These are phyloP conservation scores for Cinara cedri DNA, from an alignment of 2,888 invertebrate species.

Conservation along the genomic window DNA sequence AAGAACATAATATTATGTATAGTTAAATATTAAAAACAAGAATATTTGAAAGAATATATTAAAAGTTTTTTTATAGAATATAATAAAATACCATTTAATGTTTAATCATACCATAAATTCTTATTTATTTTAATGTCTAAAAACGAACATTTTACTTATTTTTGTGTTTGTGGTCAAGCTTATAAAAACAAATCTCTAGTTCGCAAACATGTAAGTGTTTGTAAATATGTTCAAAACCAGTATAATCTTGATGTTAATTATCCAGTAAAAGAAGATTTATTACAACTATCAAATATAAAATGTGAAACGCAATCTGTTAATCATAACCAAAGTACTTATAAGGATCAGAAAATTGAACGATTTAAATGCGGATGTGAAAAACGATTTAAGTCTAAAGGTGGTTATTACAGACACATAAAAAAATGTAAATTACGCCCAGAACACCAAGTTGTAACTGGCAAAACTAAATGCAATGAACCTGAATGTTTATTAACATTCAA, in stretches of 20 bases:
- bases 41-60: not conserved
- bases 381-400: conserved; percentile 33
- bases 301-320: not conserved
- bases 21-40: too few relatives aligned
- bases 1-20: too few relatives aligned
- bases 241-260: not conserved
- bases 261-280: not conserved
- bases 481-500: conserved; percentile 35
- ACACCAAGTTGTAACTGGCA: conserved; percentile 26
- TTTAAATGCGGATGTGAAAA: conserved; percentile 43
- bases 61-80: not conserved
- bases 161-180: conserved; percentile 18
- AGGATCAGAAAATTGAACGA: not conserved
- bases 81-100: not conserved
- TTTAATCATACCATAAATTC: not conserved
- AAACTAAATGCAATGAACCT: conserved; percentile 36
- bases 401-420: conserved; percentile 40
- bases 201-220: not conserved
- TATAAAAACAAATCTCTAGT: not conserved
- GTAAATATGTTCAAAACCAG: conserved; percentile 23
- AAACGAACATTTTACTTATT: too few relatives aligned
- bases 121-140: conserved; percentile 1
- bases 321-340: not conserved
- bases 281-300: not conserved
- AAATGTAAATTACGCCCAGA: conserved; percentile 26